phyloP scores from a whole-genome alignment of 2,797 vertebrate species.

The Eulemur rubriventer region DNA sequence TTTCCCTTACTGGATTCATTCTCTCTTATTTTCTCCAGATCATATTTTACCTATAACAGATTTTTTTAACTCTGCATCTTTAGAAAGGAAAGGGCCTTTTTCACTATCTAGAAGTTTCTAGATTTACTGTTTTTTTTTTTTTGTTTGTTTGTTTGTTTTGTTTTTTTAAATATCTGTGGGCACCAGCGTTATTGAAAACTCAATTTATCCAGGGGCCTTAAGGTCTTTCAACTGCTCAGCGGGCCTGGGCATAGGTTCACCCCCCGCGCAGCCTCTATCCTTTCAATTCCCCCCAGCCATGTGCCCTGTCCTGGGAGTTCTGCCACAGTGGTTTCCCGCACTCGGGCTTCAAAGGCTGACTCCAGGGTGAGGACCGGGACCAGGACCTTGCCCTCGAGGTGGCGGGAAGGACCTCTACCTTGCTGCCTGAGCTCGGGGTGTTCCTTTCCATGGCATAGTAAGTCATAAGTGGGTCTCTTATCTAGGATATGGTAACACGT shows the following conservation, averaged over 20 bases:
- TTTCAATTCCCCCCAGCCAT: fast-evolving
- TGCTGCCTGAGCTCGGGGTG: neutral
- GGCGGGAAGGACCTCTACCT: neutral
- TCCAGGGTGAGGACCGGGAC: neutral
- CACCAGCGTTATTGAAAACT: neutral
- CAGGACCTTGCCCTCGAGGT: neutral
- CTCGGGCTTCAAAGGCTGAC: neutral
- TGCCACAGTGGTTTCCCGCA: too few relatives aligned
- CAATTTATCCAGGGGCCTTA: fast-evolving
- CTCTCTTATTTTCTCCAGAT: neutral
- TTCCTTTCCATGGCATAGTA: fast-evolving
- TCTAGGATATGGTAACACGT: neutral
- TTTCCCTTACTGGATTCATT: neutral
- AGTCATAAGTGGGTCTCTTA: neutral
- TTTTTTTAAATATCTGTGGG: neutral
- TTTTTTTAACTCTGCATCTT: neutral
- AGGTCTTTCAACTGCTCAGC: neutral
- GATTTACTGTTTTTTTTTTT: neutral
- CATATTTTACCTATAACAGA: neutral
- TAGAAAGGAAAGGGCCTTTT: neutral
- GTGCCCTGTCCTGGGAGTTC: fast-evolving
- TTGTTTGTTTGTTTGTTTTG: too few relatives aligned
- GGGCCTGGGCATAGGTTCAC: neutral
- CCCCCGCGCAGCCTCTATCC: too few relatives aligned
- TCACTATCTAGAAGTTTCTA: neutral